phyloP scores from a whole-genome alignment of 2,888 invertebrate species.

The Tyria jacobaeae region DNA sequence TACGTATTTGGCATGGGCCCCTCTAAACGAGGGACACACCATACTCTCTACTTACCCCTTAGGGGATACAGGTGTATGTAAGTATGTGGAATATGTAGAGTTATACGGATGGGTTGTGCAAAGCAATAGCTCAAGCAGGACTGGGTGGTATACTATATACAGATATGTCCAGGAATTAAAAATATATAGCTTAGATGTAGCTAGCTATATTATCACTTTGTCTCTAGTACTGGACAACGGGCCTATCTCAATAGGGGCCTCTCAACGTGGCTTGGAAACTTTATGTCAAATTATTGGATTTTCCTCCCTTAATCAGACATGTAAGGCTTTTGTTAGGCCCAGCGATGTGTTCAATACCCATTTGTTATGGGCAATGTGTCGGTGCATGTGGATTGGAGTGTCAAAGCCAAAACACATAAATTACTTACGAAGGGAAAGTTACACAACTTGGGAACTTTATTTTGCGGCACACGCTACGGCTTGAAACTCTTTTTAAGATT shows the following conservation, averaged over 20 bases:
- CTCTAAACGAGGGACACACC: too few relatives aligned
- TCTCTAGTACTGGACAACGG: constrained; percentile 13
- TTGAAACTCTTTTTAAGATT: background rate
- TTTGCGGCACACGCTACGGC: background rate
- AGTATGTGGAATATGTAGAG: too few relatives aligned
- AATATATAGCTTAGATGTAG: background rate
- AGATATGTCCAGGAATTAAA: too few relatives aligned
- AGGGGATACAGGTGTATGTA: too few relatives aligned
- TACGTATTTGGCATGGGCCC: too few relatives aligned
- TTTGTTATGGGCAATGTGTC: constrained; percentile 48
- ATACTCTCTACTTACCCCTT: too few relatives aligned
- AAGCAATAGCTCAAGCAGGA: too few relatives aligned
- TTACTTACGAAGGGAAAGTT: constrained; percentile 11
- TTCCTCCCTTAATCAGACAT: constrained; percentile 63
- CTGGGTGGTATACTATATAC: too few relatives aligned
- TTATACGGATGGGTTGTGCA: too few relatives aligned
- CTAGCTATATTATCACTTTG: constrained; percentile 14
- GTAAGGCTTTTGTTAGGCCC: constrained; percentile 53
- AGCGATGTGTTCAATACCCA: constrained; percentile 42
- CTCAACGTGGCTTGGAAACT: constrained; percentile 60
- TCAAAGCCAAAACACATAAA: constrained; percentile 21
- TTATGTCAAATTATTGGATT: constrained; percentile 70
- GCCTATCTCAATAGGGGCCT: constrained; percentile 21
- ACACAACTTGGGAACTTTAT: constrained; percentile 1
- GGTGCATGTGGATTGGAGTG: constrained; percentile 30